Conservation (phyloP, 2,797 vertebrate species). For the Brachyalestes nurse region DNA sequence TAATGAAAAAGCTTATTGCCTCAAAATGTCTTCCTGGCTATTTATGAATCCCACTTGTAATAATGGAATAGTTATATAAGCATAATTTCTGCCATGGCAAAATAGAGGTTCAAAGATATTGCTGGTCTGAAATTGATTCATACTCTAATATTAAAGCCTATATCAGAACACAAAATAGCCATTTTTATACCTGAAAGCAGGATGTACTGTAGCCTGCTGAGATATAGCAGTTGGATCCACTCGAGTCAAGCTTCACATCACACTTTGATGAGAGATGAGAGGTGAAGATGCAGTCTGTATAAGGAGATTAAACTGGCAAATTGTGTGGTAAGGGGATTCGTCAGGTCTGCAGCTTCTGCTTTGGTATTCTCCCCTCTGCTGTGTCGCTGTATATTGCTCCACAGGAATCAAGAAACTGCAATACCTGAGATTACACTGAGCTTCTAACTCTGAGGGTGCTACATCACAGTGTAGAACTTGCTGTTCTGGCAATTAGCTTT, state of each 20-base stretch:
- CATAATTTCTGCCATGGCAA: conserved; percentile 45
- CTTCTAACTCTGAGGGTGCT: conserved; percentile 7
- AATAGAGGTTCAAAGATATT: conserved; percentile 50
- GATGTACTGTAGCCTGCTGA: conserved; percentile 14
- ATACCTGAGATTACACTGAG: conserved; percentile 11
- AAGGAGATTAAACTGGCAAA: conserved; percentile 18
- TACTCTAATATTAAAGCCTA: conserved; percentile 52
- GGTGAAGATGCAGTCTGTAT: conserved; percentile 16
- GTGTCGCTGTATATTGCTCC: neutral
- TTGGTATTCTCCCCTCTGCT: neutral
- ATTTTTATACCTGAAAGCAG: conserved; percentile 9
- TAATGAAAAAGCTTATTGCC: conserved; percentile 58
- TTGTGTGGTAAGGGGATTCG: neutral
- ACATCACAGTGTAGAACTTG: conserved; percentile 14
- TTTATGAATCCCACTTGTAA: conserved; percentile 48
- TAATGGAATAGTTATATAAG: conserved; percentile 53
- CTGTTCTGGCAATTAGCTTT: conserved; percentile 22
- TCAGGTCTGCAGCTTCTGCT: conserved; percentile 21
- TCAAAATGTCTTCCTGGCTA: conserved; percentile 45
- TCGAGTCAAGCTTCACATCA: conserved; percentile 19
- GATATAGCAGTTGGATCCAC: conserved; percentile 10
- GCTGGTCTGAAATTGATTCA: conserved; percentile 47
- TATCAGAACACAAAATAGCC: conserved; percentile 29
- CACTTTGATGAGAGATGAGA: conserved; percentile 19
- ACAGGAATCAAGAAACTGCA: conserved; percentile 2